Evolutionary conservation across 2,888 invertebrate species (phyloP).

Genomic region (Parelbella ahira): DNA sequence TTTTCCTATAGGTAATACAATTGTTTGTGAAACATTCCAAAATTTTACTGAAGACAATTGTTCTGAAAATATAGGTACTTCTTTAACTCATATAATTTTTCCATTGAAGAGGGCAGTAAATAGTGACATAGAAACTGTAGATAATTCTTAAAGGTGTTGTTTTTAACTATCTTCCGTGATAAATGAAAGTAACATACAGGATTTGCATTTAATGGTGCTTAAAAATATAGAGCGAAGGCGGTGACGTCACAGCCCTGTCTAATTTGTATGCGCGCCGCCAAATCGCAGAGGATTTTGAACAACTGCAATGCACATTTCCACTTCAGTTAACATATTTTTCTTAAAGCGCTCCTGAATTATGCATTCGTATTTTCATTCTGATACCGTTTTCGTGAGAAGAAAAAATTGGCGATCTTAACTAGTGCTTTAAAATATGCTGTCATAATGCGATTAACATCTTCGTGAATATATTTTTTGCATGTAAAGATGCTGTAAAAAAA

Average conservation of each 20-base stretch:
- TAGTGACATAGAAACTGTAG: too few species aligned
- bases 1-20: too few species aligned
- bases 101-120: too few species aligned
- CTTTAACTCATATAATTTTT: too few species aligned
- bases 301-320: conserved; percentile 24
- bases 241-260: conserved; percentile 17
- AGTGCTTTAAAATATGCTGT: too few species aligned
- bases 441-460: too few species aligned
- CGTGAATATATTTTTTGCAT: too few species aligned
- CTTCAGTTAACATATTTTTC: conserved; percentile 25
- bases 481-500: too few species aligned
- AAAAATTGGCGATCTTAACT: conserved; percentile 10
- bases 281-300: conserved; percentile 22
- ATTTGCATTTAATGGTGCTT: conserved; percentile 3
- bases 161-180: neutral
- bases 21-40: too few species aligned
- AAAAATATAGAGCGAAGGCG: conserved; percentile 3
- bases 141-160: too few species aligned
- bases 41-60: too few species aligned
- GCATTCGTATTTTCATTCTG: conserved; percentile 20
- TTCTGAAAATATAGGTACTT: too few species aligned
- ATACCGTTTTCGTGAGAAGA: conserved; percentile 11
- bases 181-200: neutral
- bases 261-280: conserved; percentile 22
- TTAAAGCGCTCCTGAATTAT: conserved; percentile 20